Percentiles rank a stretch among this genome's conserved stretches.
These are phyloP conservation scores for Heterocephalus glaber DNA, from an alignment of 2,113 vertebrate genomes.

Conservation along the genomic window DNA sequence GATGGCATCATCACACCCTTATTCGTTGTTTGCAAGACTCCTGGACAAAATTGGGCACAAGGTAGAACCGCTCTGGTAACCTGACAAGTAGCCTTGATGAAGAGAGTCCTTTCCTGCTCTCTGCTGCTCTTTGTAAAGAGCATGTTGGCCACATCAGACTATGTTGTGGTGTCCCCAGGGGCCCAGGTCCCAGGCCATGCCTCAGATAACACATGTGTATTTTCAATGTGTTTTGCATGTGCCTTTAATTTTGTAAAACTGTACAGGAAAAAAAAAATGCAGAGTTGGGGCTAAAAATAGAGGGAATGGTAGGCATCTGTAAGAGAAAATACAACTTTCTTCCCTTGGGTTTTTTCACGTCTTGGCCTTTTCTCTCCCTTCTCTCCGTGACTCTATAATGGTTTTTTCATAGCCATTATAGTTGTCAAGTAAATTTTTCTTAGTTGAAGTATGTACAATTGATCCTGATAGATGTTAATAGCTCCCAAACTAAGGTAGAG, in stretches of 20 bases:
- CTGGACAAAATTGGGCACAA: neutral
- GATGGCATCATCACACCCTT: neutral
- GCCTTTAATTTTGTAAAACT: neutral
- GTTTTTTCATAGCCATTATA: slow-evolving; percentile 86
- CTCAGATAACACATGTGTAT: neutral
- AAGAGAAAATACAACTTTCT: neutral
- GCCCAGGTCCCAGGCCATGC: neutral
- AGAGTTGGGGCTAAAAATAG: slow-evolving; percentile 33
- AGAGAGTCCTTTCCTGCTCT: neutral
- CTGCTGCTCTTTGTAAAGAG: neutral
- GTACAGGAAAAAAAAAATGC: neutral
- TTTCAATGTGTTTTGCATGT: neutral
- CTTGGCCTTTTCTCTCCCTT: neutral
- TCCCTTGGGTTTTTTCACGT: neutral
- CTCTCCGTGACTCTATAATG: slow-evolving; percentile 83
- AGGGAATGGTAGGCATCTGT: neutral
- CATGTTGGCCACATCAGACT: neutral
- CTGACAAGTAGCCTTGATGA: neutral
- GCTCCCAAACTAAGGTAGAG: slow-evolving; percentile 85
- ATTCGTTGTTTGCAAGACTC: neutral
- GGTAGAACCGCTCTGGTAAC: too few relatives aligned
- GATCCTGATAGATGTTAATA: slow-evolving; percentile 86
- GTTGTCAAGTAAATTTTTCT: slow-evolving; percentile 88
- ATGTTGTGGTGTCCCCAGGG: neutral
- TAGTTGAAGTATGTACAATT: slow-evolving; percentile 86